Percentiles rank a stretch among this genome's conserved stretches.
phyloP scores from a whole-genome alignment of 2,888 invertebrate genomes.

The Tricholauxania praeusta region DNA sequence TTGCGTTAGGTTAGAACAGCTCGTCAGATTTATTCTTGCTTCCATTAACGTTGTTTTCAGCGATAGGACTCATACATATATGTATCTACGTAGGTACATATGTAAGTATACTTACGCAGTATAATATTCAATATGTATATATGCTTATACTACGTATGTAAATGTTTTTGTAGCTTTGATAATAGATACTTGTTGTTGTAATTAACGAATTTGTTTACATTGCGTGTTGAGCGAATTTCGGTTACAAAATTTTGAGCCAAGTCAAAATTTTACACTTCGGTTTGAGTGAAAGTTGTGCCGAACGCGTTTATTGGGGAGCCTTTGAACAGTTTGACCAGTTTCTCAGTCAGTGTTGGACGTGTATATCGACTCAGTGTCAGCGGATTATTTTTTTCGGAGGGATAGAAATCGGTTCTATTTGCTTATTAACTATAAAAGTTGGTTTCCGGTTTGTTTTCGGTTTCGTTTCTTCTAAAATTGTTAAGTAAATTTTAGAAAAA shows the following conservation, averaged over 20 bases:
- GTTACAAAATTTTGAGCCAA: background rate
- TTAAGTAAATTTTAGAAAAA: background rate
- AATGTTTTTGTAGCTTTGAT: no score
- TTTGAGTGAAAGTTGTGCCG: background rate
- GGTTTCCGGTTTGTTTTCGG: no score
- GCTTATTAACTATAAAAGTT: background rate
- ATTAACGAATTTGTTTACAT: no score
- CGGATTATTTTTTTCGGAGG: background rate
- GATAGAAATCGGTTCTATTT: conserved; percentile 8
- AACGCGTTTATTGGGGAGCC: background rate
- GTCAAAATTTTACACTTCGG: background rate
- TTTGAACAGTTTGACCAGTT: conserved; percentile 25
- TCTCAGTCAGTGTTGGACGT: conserved; percentile 57
- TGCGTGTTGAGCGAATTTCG: conserved; percentile 15
- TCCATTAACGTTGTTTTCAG: background rate
- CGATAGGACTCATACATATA: no score
- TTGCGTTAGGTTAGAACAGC: background rate
- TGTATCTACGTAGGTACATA: no score
- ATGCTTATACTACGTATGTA: no score
- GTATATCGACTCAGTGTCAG: background rate
- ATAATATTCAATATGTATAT: no score
- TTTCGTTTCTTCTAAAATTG: background rate
- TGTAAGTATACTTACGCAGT: no score
- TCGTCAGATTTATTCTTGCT: background rate
- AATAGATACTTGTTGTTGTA: no score